Conservation (phyloP, 35 echinoderm and acorn worm species). For the Stichopus chloronotus region DNA sequence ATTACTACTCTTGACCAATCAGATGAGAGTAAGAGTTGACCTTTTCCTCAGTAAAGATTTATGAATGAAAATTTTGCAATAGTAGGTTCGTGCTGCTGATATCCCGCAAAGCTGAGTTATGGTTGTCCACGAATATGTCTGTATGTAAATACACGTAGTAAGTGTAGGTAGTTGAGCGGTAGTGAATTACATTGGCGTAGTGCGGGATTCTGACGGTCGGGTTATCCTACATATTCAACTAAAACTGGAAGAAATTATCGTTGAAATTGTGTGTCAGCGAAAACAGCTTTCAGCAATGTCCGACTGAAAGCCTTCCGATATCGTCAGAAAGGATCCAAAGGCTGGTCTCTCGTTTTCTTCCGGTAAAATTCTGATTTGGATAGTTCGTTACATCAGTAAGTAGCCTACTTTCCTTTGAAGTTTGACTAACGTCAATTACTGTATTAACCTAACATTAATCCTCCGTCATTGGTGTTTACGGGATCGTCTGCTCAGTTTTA, state of each 20-base stretch:
- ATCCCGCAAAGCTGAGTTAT: neutral
- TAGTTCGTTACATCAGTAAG: neutral
- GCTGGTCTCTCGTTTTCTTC: neutral
- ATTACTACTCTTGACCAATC: slow-evolving; percentile 31
- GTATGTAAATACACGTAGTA: too few relatives aligned
- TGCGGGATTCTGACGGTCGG: neutral
- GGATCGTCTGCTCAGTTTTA: too few relatives aligned
- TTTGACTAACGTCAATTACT: too few relatives aligned
- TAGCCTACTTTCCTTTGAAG: neutral
- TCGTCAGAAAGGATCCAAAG: neutral
- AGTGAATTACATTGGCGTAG: neutral
- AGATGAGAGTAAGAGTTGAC: slow-evolving; percentile 5
- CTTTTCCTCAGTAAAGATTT: slow-evolving; percentile 33
- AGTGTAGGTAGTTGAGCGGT: neutral
- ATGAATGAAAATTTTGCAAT: slow-evolving; percentile 48
- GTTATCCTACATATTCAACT: neutral
- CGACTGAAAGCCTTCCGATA: neutral
- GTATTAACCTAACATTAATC: too few relatives aligned
- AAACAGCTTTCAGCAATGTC: neutral
- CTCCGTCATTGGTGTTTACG: too few relatives aligned
- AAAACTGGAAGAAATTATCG: neutral
- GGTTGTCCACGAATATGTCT: neutral
- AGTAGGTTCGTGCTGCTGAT: neutral
- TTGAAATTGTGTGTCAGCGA: neutral
- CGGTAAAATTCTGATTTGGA: neutral